Percentiles rank a stretch among this genome's conserved stretches.
Evolutionary conservation across 2,888 invertebrate species (phyloP).

Genomic region (Achlya flavicornis): DNA sequence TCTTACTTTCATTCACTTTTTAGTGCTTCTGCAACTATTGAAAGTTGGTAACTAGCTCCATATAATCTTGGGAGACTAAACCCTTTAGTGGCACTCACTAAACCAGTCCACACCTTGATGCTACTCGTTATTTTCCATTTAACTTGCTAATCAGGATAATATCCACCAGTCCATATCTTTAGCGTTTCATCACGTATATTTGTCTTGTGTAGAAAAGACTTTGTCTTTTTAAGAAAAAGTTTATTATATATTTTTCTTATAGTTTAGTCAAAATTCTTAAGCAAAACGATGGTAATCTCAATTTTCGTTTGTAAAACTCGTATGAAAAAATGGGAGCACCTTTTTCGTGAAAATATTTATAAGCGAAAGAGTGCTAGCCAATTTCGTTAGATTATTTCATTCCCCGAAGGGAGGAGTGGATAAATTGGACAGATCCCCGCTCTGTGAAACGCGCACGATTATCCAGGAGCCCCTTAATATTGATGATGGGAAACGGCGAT

Average conservation of each 20-base stretch:
- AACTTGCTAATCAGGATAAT: no score
- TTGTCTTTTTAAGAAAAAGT: no score
- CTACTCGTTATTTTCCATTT: no score
- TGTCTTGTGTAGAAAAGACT: no score
- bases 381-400: conserved; percentile 55
- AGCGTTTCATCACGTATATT: no score
- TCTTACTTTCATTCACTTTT: no score
- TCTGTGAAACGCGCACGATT: conserved; percentile 13
- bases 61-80: no score
- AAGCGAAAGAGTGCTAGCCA: conserved; percentile 47
- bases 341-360: conserved; percentile 31
- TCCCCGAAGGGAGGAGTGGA: conserved; percentile 43
- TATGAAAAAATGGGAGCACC: conserved; percentile 16
- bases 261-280: background rate
- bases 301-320: background rate
- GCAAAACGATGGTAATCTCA: background rate
- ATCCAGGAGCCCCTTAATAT: conserved; percentile 22
- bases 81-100: no score
- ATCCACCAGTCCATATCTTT: no score
- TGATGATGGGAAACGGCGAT: conserved; percentile 28
- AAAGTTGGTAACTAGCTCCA: no score
- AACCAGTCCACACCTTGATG: no score
- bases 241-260: background rate
- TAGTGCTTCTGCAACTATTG: no score
- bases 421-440: conserved; percentile 39